phyloP scores from a whole-genome alignment of 2,113 vertebrate genomes.

The Rhynchopsitta pachyrhyncha region DNA sequence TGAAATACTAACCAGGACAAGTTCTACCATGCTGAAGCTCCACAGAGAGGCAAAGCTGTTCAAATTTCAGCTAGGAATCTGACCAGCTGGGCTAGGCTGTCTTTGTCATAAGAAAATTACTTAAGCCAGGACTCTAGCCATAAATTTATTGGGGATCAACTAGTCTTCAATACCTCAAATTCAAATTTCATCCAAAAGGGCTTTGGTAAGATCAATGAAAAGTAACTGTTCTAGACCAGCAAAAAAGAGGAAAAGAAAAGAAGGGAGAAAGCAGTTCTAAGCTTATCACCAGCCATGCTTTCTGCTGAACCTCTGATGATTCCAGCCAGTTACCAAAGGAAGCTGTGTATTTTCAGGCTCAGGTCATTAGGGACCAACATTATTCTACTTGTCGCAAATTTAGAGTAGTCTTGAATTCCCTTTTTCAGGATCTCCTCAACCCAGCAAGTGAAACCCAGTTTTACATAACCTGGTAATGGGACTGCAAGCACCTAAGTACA shows the following conservation, averaged over 20 bases:
- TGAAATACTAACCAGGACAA: not conserved
- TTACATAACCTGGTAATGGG: not conserved
- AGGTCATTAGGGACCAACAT: not conserved
- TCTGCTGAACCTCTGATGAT: not conserved
- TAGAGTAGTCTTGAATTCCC: not conserved
- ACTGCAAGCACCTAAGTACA: not conserved
- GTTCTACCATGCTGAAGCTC: not conserved
- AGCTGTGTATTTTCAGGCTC: not conserved
- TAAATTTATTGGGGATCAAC: not conserved
- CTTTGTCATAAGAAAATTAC: not conserved
- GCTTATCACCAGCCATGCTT: not conserved
- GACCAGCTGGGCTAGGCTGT: not conserved
- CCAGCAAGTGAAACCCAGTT: not conserved
- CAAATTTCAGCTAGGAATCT: not conserved
- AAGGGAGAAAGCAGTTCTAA: not conserved
- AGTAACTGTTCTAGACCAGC: not conserved
- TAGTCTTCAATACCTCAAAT: not conserved
- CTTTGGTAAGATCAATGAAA: not conserved
- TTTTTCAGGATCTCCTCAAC: not conserved
- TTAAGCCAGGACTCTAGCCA: not conserved
- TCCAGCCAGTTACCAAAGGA: not conserved
- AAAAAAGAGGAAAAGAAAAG: not conserved
- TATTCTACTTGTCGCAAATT: not conserved
- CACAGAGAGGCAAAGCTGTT: not conserved
- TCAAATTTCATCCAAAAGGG: not conserved